Evolutionary conservation across 2,888 invertebrate genomes (phyloP), one percentile per base, ranked within the genome.

Genomic region (Rhamphomyia laevipes): DNA sequence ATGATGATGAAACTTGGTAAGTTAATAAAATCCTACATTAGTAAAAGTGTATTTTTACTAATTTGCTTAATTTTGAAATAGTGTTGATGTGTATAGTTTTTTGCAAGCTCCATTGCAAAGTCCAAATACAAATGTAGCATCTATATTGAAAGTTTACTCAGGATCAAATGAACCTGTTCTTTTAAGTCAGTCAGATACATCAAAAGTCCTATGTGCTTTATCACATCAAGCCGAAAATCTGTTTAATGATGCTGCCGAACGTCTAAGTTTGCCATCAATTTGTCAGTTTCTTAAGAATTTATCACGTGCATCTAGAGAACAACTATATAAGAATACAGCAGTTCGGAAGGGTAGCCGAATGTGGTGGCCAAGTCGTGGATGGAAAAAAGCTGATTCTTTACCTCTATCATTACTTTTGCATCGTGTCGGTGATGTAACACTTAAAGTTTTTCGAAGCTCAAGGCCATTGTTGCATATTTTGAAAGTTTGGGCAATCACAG

Each of bases 401-500:
- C 76, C 77, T 4, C 71, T 76, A 51, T 76, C 76, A 2, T 61
- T 83, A 38, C 76, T 93, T 2, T 71, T 94, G 40, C 87, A 89
- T 59, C 76, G 93, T 50, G 81, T 92, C 23, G 90, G 90, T 0
- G 92, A 92, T 65, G 87, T 93, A 0, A 85, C 93, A 58, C 72
- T 94, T 54, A 84, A 87, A 58, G 89, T 92, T 47, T 82, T 91
- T 12, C 77, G 86, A 51, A 89, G 91, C 45, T 87, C 91, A 1
- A 68, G 94, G 1, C 94, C 94, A 0, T 71, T 94, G 23, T 80
- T 93, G 41, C 96, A 96, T 64, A 82, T 92, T 47, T 87, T 96
- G 81, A 84, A 86, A 57, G 82, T 86, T 18, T 96, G 95, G 95
- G 88, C 88, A 12, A 84, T 92, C 1, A 84, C 91, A 1, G 90